Base-by-base conservation (phyloP, 2,888 invertebrate genomes). In the Hirtodrosophila trivittata region DNA sequence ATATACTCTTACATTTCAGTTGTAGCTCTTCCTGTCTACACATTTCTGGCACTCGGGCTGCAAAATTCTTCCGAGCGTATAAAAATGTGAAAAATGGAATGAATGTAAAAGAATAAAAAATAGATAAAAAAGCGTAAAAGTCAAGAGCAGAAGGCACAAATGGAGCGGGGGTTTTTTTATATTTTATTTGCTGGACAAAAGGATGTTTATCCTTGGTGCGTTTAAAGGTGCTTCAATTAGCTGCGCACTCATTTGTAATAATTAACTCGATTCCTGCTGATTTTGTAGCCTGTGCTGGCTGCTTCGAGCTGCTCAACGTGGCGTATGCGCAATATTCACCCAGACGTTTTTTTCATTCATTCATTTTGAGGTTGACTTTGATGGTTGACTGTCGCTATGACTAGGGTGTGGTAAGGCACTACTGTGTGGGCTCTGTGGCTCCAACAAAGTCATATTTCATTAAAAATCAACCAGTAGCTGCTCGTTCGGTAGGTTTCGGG, bases 311-410 rank as follows among this genome's bases (percentile, higher is more conserved):
- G 81, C 25, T 67, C 70, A 83, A 57, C 77, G 77, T 77, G 51
- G 84, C 81, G 84, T 75, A 81, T 78, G 78, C 76, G 73, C 68
- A 71, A 78, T 82, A 62, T 69, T 66, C 39, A 38, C 18, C 26
- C 12, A 33, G 18, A 28, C 28, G 5, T 7, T 9, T n/a, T n/a
- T 28, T n/a, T 9, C 2, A 28, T 28, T 28, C 28, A 28, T 28
- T 21, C 12, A 25, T 14, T n/a, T 59, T 66, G 55, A 43, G 56
- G 56, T 43, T 56, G 66, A 67, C 65, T 64, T 74, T 74, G 75
- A 63, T 63, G 75, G 43, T 14, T 45, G 28, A 37, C 54, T 43
- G 26, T 1, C 39, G 7, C 14, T n/a, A 8, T 51, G 32, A 26
- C 21, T 32, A 2, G 41, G 42, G 5, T 25, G 35, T 18, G 18